Evolutionary conservation across 30 jellyfish, hydroid and myxozoan species (phyloP).

Genomic region (Aurelia aurita): DNA sequence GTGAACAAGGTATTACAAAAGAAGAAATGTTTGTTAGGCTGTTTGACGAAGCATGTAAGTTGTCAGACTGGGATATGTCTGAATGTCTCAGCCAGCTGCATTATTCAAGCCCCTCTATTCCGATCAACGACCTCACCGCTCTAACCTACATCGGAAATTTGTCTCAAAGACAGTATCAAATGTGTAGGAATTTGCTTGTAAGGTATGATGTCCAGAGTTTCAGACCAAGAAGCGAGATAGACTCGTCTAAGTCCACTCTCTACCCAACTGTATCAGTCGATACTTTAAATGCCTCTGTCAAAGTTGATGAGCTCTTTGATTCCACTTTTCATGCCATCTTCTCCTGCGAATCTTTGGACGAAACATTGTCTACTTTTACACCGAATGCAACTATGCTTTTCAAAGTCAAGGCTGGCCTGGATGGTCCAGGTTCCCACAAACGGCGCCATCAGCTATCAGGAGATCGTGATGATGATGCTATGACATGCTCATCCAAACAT

Average conservation of each 20-base stretch:
- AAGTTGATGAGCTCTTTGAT: neutral
- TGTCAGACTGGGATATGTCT: conserved; percentile 1
- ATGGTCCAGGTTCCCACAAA: neutral
- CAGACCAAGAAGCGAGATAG: too few relatives aligned
- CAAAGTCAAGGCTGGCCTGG: neutral
- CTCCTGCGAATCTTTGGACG: neutral
- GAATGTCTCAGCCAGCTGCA: neutral
- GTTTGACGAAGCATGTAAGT: neutral
- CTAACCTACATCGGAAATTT: too few relatives aligned
- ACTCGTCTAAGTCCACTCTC: neutral
- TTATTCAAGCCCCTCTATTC: too few relatives aligned
- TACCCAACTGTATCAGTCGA: neutral
- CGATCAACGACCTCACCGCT: too few relatives aligned
- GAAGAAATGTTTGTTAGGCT: too few relatives aligned
- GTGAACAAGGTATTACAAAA: too few relatives aligned
- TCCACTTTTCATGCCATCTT: neutral
- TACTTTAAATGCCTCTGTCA: neutral
- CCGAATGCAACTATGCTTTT: too few relatives aligned
- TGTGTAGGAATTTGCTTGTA: too few relatives aligned
- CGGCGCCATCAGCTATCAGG: neutral
- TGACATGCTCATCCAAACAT: neutral
- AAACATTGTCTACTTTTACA: neutral
- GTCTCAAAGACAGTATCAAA: too few relatives aligned
- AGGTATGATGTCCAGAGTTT: too few relatives aligned
- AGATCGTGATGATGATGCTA: neutral